phyloP scores from a whole-genome alignment of 2,888 invertebrate genomes.

The Pseudococcus longispinus region DNA sequence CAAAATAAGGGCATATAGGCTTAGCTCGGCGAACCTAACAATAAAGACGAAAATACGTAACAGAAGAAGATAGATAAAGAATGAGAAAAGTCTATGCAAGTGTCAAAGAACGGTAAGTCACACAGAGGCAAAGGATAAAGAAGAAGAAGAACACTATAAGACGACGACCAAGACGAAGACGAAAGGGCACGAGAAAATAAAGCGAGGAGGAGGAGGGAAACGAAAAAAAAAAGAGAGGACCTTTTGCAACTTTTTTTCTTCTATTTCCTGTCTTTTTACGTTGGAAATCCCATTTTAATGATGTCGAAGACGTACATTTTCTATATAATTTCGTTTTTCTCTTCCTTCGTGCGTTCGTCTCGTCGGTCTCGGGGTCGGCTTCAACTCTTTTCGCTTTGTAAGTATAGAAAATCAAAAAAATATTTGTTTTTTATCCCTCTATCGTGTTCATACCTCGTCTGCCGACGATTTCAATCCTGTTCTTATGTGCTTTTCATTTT shows the following conservation, averaged over 20 bases:
- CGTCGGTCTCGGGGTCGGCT: neutral
- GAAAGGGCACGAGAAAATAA: neutral
- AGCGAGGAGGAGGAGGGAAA: neutral
- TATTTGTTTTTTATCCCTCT: conserved; percentile 8
- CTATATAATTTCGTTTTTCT: conserved; percentile 37
- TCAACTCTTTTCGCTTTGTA: neutral
- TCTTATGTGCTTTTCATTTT: neutral
- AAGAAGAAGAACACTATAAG: neutral
- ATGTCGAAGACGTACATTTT: conserved; percentile 38
- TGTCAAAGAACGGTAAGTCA: conserved; percentile 42
- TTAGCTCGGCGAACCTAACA: conserved; percentile 36
- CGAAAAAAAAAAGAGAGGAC: conserved; percentile 18
- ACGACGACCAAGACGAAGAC: neutral
- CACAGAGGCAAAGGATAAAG: conserved; percentile 11
- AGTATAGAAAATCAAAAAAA: conserved; percentile 34
- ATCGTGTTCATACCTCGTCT: neutral
- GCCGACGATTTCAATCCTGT: neutral
- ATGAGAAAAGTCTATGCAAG: conserved; percentile 29
- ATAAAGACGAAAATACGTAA: conserved; percentile 33
- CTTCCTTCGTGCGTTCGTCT: neutral
- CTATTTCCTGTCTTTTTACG: conserved; percentile 33
- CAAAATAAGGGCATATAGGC: neutral
- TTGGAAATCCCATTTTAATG: conserved; percentile 42
- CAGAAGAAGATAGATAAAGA: conserved; percentile 27
- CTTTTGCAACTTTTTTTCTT: conserved; percentile 33